Conservation (phyloP, 2,888 invertebrate genomes). For the Clostera curtula region DNA sequence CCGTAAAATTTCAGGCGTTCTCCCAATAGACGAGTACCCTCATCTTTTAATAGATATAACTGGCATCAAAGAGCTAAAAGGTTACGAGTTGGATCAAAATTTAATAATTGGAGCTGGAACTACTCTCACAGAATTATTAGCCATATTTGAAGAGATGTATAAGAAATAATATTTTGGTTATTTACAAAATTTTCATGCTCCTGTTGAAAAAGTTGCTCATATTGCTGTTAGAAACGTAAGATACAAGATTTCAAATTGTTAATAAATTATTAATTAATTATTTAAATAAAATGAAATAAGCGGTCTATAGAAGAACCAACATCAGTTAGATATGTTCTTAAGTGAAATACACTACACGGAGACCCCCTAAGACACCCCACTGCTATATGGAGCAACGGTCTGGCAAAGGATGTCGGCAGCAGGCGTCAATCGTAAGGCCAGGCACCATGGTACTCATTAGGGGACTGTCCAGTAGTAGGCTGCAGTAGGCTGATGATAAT, state of each 20-base stretch:
- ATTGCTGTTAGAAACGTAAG: slow-evolving; percentile 82
- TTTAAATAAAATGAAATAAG: no score
- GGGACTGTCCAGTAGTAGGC: no score
- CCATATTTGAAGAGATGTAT: slow-evolving; percentile 43
- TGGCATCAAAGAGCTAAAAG: slow-evolving; percentile 71
- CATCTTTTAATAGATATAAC: slow-evolving; percentile 77
- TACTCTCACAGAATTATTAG: slow-evolving; percentile 66
- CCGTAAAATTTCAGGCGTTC: slow-evolving; percentile 41
- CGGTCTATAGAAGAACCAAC: no score
- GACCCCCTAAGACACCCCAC: no score
- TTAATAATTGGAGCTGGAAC: slow-evolving; percentile 73
- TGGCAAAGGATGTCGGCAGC: no score
- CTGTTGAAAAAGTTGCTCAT: slow-evolving; percentile 79
- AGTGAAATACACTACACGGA: no score
- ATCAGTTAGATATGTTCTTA: no score
- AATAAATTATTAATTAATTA: no score
- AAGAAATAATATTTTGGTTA: slow-evolving; percentile 67
- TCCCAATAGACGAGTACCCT: slow-evolving; percentile 41
- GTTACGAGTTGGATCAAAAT: slow-evolving; percentile 39
- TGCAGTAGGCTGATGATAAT: no score
- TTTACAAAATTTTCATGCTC: slow-evolving; percentile 72
- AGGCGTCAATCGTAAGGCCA: no score
- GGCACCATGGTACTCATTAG: no score
- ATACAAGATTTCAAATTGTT: slow-evolving; percentile 1
- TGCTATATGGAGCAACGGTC: no score